Conservation (phyloP, 2,888 invertebrate species). For the Sisyra terminalis region DNA sequence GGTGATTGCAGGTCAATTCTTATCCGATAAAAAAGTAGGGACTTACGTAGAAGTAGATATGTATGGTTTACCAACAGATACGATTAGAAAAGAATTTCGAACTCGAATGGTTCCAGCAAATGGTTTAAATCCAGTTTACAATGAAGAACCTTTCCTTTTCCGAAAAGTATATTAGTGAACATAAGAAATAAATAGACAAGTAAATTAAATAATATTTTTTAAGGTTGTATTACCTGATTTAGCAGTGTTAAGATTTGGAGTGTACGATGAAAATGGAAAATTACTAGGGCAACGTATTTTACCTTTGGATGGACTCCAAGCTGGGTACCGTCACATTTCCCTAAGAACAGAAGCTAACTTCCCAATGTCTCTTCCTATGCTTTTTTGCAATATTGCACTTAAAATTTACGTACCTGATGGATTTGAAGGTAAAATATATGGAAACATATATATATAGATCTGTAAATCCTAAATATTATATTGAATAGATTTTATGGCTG, state of each 20-base stretch:
- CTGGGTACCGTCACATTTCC: slow-evolving; percentile 95
- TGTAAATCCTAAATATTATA: slow-evolving; percentile 5
- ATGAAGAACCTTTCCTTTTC: slow-evolving; percentile 96
- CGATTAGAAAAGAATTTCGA: slow-evolving; percentile 94
- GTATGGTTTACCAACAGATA: slow-evolving; percentile 92
- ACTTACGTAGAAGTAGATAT: slow-evolving; percentile 99
- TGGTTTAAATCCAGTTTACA: slow-evolving; percentile 97
- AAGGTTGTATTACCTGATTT: slow-evolving; percentile 93
- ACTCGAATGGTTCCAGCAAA: slow-evolving; percentile 94
- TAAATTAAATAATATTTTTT: background rate
- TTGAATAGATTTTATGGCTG: slow-evolving; percentile 83
- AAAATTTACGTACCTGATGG: slow-evolving; percentile 99
- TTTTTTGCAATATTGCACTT: slow-evolving; percentile 97
- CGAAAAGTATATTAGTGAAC: slow-evolving; percentile 51
- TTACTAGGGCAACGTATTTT: slow-evolving; percentile 93
- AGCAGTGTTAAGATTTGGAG: slow-evolving; percentile 93
- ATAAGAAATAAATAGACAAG: background rate
- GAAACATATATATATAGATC: background rate
- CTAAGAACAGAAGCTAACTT: slow-evolving; percentile 97
- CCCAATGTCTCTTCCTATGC: slow-evolving; percentile 95
- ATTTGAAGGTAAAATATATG: slow-evolving; percentile 57
- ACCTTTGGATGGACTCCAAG: slow-evolving; percentile 93
- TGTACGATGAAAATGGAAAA: slow-evolving; percentile 95
- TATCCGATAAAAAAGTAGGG: slow-evolving; percentile 96
- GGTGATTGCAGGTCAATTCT: slow-evolving; percentile 97